These are phyloP conservation scores for Galago senegalensis DNA, from an alignment of 2,797 vertebrate genomes.

Conservation along the genomic window DNA sequence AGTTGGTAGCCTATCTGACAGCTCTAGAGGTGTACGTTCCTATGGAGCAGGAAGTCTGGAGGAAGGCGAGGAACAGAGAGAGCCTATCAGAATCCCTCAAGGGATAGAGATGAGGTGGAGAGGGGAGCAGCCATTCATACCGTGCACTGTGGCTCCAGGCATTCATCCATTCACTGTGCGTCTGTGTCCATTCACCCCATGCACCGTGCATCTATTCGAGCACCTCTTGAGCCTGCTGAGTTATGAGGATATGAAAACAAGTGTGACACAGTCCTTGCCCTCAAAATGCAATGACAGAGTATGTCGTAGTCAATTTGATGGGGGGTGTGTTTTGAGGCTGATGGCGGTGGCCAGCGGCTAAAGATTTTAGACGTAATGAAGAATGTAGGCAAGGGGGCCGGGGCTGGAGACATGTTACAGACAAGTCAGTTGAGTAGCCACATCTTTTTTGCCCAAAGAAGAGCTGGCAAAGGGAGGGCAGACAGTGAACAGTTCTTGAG, in stretches of 20 bases:
- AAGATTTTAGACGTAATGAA: conserved; percentile 6
- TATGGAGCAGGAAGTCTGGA: not conserved
- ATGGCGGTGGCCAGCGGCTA: not conserved
- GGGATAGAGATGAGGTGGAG: not conserved
- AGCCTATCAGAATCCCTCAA: not conserved
- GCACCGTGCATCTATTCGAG: not conserved
- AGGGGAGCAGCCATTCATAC: not conserved
- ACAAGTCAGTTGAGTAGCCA: not conserved
- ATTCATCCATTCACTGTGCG: no score
- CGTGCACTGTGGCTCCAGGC: not conserved
- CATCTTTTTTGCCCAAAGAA: not conserved
- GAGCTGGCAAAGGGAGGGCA: not conserved
- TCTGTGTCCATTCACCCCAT: not conserved
- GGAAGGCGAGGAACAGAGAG: not conserved
- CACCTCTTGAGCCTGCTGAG: not conserved
- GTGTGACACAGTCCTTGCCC: not conserved
- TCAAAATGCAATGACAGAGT: not conserved
- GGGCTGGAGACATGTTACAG: not conserved
- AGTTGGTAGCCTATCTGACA: not conserved
- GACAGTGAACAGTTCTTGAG: not conserved
- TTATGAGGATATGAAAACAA: not conserved
- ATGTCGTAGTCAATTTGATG: not conserved
- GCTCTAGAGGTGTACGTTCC: not conserved
- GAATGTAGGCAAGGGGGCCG: not conserved
- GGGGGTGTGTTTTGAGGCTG: not conserved